Conservation (phyloP, 1,140 invertebrate genomes). For the Megathymus violae region DNA sequence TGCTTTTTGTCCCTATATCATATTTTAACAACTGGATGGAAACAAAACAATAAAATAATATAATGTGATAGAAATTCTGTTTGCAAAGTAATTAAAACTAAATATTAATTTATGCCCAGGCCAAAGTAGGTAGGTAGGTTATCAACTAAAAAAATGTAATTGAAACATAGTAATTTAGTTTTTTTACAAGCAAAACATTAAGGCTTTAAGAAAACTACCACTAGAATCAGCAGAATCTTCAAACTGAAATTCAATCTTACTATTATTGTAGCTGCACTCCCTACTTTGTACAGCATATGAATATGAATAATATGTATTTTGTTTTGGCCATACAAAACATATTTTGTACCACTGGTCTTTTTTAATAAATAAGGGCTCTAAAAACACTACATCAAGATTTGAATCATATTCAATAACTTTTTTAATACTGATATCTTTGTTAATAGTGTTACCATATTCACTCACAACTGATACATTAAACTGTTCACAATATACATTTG, state of each 20-base stretch:
- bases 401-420: constrained; percentile 70
- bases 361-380: constrained; percentile 68
- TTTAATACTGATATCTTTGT: constrained; percentile 58
- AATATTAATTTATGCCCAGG: no score
- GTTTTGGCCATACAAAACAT: constrained; percentile 67
- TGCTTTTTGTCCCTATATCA: no score
- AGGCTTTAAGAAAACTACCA: constrained; percentile 74
- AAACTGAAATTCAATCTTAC: constrained; percentile 73
- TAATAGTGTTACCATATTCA: constrained; percentile 63
- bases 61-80: no score
- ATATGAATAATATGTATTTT: constrained; percentile 55
- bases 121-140: no score
- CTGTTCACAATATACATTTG: constrained; percentile 69
- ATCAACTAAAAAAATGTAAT: no score
- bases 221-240: constrained; percentile 61
- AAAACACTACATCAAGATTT: constrained; percentile 67
- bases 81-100: no score
- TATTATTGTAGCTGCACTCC: constrained; percentile 57
- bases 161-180: no score
- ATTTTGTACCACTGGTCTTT: constrained; percentile 78
- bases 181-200: constrained; percentile 77
- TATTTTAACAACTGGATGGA: no score
- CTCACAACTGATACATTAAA: constrained; percentile 62
- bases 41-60: no score
- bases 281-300: constrained; percentile 72